A percentile compares a stretch with the other conserved stretches of the same genome.
Conservation (phyloP, 2,888 invertebrate species). For the Drosophila hawaiiensis region DNA sequence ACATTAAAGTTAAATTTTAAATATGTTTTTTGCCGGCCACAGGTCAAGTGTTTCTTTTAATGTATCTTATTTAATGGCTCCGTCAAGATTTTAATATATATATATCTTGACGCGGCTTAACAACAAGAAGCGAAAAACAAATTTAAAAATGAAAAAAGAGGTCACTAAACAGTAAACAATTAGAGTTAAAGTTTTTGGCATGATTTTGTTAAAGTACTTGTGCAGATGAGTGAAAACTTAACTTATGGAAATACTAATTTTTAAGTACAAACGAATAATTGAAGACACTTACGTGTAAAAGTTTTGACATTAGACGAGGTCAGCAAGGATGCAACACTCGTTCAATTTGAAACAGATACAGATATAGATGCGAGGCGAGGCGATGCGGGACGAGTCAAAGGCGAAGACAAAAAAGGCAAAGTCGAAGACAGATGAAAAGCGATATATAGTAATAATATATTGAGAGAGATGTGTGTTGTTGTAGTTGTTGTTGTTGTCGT, state of each 20-base stretch:
- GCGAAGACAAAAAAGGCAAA: constrained; percentile 37
- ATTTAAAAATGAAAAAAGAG: not conserved
- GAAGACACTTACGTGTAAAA: constrained; percentile 45
- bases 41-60: not conserved
- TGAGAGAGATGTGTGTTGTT: constrained; percentile 8
- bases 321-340: constrained; percentile 21
- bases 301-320: constrained; percentile 26
- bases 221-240: not conserved
- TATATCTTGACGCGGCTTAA: not conserved
- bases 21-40: not conserved
- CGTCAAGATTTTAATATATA: not conserved
- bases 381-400: constrained; percentile 42
- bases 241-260: not conserved
- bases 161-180: not conserved
- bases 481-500: not conserved
- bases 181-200: not conserved
- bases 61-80: not conserved
- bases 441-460: constrained; percentile 15
- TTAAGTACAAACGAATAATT: constrained; percentile 12
- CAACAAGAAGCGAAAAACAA: not conserved
- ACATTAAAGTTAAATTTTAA: not conserved
- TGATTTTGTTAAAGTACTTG: not conserved
- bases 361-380: constrained; percentile 47
- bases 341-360: constrained; percentile 48
- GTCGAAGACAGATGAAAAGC: constrained; percentile 46